These are phyloP conservation scores for Zaprionus inermis DNA, from an alignment of 1,140 invertebrate species.

Conservation along the genomic window DNA sequence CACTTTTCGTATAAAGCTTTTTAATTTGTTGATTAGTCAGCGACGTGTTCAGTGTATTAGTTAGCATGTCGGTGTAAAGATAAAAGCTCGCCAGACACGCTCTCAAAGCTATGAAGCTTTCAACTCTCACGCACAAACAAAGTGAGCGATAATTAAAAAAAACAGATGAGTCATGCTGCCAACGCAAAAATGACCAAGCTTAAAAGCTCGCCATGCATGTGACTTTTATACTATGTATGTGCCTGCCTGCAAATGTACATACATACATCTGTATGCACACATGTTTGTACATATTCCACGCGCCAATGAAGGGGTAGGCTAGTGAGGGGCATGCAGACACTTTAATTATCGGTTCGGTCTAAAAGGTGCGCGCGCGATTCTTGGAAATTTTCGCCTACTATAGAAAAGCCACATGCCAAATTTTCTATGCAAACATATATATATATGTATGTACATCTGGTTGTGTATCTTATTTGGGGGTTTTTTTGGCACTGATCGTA, in stretches of 20 bases:
- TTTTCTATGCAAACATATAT: constrained; percentile 5
- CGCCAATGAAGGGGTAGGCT: constrained; percentile 31
- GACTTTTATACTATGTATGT: constrained; percentile 58
- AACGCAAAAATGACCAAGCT: constrained; percentile 53
- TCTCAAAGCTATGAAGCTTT: constrained; percentile 45
- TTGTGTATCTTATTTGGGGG: constrained; percentile 11
- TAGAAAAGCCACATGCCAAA: constrained; percentile 44
- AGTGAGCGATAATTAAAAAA: constrained; percentile 52
- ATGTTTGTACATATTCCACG: constrained; percentile 4
- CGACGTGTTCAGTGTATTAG: constrained; percentile 25
- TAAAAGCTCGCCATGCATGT: constrained; percentile 55
- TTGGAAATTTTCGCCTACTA: constrained; percentile 57
- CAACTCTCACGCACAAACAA: constrained; percentile 3
- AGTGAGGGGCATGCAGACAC: constrained; percentile 20
- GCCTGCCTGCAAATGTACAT: not conserved
- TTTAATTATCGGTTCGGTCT: constrained; percentile 28
- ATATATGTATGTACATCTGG: not conserved
- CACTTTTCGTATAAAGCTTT: constrained; percentile 29
- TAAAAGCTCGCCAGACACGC: constrained; percentile 54
- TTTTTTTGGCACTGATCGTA: constrained; percentile 54
- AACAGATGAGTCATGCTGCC: constrained; percentile 75
- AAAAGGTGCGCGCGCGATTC: constrained; percentile 48
- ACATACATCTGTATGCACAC: not conserved
- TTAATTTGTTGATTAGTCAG: constrained; percentile 18
- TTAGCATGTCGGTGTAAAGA: constrained; percentile 41